Base-by-base conservation (phyloP, 53 echinoderm and acorn worm species). In the Henricia sp. region DNA sequence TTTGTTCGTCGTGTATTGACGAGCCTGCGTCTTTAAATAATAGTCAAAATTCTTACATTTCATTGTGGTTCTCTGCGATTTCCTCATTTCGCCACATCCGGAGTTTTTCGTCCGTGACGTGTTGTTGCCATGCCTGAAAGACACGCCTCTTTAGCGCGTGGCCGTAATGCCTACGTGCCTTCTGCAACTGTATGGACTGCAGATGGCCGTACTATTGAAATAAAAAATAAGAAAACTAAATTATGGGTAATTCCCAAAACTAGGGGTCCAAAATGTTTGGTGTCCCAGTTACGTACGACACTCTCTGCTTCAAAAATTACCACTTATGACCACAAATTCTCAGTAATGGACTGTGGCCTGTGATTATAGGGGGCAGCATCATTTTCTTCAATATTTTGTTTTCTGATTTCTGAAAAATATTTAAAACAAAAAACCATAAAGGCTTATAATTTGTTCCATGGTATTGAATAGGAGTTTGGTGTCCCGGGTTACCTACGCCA, bases 181-280 rank as follows among this genome's bases (percentile, higher is more conserved):
- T 96, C 88, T 96, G 96, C 1, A 94, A 89, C 67, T 89, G 91
- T 3, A 96, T 94, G 52, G 96, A 96, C 54, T 94, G 92, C 68
- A 87, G 85, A 33, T 96, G 96, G 4, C 93, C 96, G 64, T 86
- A 96, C 96, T 96, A 71, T 20, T 36, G 38, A 23, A 24, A 52
- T 39, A 40, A 10, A 68, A 68, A 67, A 23, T 37, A 41, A 52
- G 37, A 24, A 8, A 24, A 4, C 29, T 5, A 28, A 4, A 4
- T 46, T 33, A 6, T 0, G 29, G 29, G 35, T 32, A 4, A 66
- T 35, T 66, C 29, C 35, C 17, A 24, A n/a, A n/a, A n/a, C n/a
- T n/a, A n/a, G n/a, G n/a, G n/a, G n/a, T n/a, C n/a, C n/a, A n/a
- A n/a, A n/a, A n/a, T n/a, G n/a, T n/a, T n/a, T n/a, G n/a, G n/a